Percentiles rank a stretch among this genome's conserved stretches.
Evolutionary conservation across 2,797 vertebrate species (phyloP).

Genomic region (Bovichtus diacanthus): DNA sequence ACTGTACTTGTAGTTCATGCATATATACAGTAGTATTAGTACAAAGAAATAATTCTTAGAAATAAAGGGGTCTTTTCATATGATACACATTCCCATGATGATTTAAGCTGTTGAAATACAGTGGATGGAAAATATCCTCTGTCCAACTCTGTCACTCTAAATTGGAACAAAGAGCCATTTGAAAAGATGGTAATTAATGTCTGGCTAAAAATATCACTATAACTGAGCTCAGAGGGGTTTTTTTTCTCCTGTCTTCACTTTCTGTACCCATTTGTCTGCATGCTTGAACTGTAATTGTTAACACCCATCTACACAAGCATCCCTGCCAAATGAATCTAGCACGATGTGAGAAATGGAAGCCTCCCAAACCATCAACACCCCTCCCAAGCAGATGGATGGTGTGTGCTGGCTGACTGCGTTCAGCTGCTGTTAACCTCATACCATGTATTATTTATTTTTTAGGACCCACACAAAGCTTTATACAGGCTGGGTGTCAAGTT

Average conservation of each 20-base stretch:
- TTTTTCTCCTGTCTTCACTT: neutral
- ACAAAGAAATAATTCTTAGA: too few relatives aligned
- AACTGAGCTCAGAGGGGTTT: slow-evolving; percentile 9
- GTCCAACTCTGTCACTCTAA: slow-evolving; percentile 13
- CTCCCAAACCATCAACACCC: slow-evolving; percentile 49
- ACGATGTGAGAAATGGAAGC: slow-evolving; percentile 56
- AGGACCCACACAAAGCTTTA: slow-evolving; percentile 14
- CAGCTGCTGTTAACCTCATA: slow-evolving; percentile 1
- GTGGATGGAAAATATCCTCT: slow-evolving; percentile 20
- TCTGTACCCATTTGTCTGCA: slow-evolving; percentile 7
- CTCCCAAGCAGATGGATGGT: slow-evolving; percentile 43
- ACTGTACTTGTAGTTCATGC: too few relatives aligned
- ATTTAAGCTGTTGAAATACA: slow-evolving; percentile 9
- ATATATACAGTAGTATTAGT: too few relatives aligned
- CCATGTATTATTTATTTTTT: neutral
- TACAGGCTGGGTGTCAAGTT: slow-evolving; percentile 12
- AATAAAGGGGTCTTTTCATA: neutral
- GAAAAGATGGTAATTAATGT: slow-evolving; percentile 32
- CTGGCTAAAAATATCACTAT: slow-evolving; percentile 41
- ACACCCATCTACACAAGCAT: neutral
- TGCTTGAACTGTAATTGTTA: slow-evolving; percentile 30
- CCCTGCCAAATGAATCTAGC: slow-evolving; percentile 55
- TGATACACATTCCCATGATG: slow-evolving; percentile 19
- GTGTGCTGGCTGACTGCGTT: slow-evolving; percentile 18
- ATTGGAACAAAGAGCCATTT: slow-evolving; percentile 27